These are phyloP conservation scores for Pleuronectes platessa DNA, from an alignment of 2,113 vertebrate genomes.

Conservation along the genomic window DNA sequence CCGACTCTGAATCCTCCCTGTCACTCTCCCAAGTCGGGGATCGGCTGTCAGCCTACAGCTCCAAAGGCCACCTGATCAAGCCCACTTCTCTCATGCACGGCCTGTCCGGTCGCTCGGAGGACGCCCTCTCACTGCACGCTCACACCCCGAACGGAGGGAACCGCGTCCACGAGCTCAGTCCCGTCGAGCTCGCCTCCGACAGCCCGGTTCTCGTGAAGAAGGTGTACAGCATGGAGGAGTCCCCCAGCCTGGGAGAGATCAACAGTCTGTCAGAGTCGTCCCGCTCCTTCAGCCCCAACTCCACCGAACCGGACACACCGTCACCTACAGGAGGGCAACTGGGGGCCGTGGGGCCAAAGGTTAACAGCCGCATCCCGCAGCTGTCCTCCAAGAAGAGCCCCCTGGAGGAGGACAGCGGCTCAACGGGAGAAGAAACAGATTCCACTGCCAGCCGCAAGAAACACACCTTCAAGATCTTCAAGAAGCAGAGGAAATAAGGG, in stretches of 20 bases:
- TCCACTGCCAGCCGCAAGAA: constrained; percentile 92
- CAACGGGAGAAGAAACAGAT: constrained; percentile 94
- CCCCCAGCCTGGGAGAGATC: constrained; percentile 89
- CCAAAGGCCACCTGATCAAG: constrained; percentile 84
- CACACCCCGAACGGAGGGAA: constrained; percentile 86
- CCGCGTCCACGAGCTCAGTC: constrained; percentile 76
- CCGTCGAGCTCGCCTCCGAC: constrained; percentile 80
- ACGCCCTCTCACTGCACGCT: constrained; percentile 71
- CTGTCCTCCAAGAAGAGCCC: constrained; percentile 91
- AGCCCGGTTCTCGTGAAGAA: constrained; percentile 90
- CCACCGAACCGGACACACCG: constrained; percentile 93
- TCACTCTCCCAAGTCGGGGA: constrained; percentile 91
- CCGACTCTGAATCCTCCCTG: constrained; percentile 94
- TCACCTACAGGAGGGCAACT: constrained; percentile 84
- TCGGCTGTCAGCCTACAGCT: constrained; percentile 80
- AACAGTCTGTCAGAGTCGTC: constrained; percentile 90
- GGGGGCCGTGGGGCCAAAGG: constrained; percentile 68
- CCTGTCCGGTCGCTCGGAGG: constrained; percentile 74
- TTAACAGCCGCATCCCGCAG: constrained; percentile 91
- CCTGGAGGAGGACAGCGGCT: constrained; percentile 92
- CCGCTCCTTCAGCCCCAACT: constrained; percentile 91
- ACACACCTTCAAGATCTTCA: constrained; percentile 98
- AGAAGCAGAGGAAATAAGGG: constrained; percentile 94
- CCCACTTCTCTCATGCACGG: constrained; percentile 83
- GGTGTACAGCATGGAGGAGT: constrained; percentile 85